Conservation (phyloP, 2,113 vertebrate species). For the Cebidichthys violaceus region DNA sequence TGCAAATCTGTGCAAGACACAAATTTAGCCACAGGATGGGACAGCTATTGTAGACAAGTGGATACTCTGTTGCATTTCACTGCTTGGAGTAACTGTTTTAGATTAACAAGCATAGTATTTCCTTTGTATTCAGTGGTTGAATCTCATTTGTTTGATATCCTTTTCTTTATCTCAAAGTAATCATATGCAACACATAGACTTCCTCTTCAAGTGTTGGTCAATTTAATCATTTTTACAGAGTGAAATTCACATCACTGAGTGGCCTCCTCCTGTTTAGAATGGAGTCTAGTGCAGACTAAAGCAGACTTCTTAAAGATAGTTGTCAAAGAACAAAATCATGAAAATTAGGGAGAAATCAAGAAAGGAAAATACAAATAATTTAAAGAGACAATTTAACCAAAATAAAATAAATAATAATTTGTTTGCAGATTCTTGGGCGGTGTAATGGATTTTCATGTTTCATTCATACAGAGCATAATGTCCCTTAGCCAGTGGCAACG, state of each 20-base stretch:
- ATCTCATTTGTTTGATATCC: constrained; percentile 6
- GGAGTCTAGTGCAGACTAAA: constrained; percentile 1
- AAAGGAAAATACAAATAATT: background rate
- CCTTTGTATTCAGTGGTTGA: constrained; percentile 15
- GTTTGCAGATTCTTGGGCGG: constrained; percentile 28
- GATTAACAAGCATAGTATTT: background rate
- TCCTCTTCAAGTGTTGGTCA: constrained; percentile 6
- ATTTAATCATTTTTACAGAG: background rate
- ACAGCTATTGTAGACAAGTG: constrained; percentile 10
- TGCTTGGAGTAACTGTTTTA: background rate
- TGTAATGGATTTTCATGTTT: constrained; percentile 46
- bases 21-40: constrained; percentile 14
- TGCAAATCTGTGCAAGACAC: constrained; percentile 54
- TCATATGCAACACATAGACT: background rate
- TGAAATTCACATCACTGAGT: background rate
- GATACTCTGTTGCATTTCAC: background rate
- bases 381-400: background rate
- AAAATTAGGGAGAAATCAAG: constrained; percentile 20
- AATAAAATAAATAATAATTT: background rate
- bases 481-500: constrained; percentile 6
- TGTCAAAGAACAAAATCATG: background rate
- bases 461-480: constrained; percentile 19
- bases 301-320: background rate
- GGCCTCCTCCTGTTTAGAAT: background rate
- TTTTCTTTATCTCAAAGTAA: background rate